Evolutionary conservation across 2,113 vertebrate genomes (phyloP), one percentile per base, ranked within the genome.

Genomic region (Actenoides lindsayi): DNA sequence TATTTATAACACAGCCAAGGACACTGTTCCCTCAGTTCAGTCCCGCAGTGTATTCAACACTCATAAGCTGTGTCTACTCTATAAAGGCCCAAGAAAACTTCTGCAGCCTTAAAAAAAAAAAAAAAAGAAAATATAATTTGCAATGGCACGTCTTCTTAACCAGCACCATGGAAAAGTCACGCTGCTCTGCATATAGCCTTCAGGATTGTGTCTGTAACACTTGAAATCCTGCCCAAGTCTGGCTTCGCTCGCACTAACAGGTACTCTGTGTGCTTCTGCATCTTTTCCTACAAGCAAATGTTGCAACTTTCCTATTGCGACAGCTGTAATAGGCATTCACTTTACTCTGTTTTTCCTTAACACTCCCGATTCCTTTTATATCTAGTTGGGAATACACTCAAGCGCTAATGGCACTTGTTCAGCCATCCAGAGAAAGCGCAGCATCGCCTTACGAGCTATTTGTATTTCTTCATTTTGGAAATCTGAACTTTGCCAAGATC

Each of bases 211-310:
- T 97, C 96, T 90, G 90, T 90, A 97, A 96, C 97, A 97, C 93
- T 96, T 96, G 95, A 96, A 95, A 96, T 86, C 73, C 93, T 90
- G 85, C 90, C 94, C 82, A 97, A 97, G 97, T 94, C 98, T 98
- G 98, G 97, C 97, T 97, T 82, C 79, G 83, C 97, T 98, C 86
- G 44, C 95, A 67, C 95, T 97, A 91, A 95, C 93, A 96, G 95
- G 97, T 97, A 97, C 94, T 98, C 97, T 85, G 83, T 97, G 96
- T 98, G 97, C 93, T 97, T 97, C 97, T 98, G 97, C 97, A 98
- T 97, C 91, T 97, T 95, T 95, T 96, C 97, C 96, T 98, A 98
- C 97, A 97, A 98, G 97, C 96, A 97, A 97, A 97, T 97, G 93
- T 95, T 97, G 92, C 91, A 96, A 97, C 94, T 97, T 96, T 97